phyloP scores from a whole-genome alignment of 2,113 vertebrate genomes.

The Struthio camelus region DNA sequence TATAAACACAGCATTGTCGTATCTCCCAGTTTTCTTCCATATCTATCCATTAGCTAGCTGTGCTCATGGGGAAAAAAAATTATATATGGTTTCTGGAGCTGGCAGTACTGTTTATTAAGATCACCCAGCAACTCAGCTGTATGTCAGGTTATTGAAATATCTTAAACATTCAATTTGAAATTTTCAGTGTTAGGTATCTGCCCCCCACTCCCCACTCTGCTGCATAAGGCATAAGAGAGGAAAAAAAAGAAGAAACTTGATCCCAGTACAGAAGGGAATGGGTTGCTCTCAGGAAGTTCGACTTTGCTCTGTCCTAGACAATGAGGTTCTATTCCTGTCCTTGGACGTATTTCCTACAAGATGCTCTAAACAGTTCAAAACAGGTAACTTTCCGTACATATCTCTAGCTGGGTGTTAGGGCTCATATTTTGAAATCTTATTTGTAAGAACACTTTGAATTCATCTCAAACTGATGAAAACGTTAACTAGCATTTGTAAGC shows the following conservation, averaged over 20 bases:
- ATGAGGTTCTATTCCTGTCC: background rate
- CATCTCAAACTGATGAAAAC: background rate
- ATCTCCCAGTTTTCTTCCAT: background rate
- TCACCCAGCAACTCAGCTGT: background rate
- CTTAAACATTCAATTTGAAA: background rate
- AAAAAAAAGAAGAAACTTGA: background rate
- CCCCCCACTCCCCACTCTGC: background rate
- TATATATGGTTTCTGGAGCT: background rate
- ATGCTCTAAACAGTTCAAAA: background rate
- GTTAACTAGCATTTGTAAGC: background rate
- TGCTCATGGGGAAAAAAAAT: background rate
- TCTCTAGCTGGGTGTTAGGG: background rate
- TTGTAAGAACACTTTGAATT: background rate
- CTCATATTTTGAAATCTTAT: background rate
- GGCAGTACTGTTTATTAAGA: background rate
- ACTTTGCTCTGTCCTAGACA: background rate
- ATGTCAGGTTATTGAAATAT: background rate
- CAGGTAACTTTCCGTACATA: background rate
- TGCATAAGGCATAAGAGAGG: background rate
- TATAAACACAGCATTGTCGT: background rate
- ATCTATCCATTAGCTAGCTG: background rate
- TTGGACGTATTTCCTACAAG: background rate
- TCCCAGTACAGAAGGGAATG: background rate
- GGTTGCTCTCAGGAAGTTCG: background rate
- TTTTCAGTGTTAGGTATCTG: background rate